Evolutionary conservation across 2,888 invertebrate species (phyloP), one percentile per base, ranked within the genome.

Genomic region (Megalurothrips usitatus): DNA sequence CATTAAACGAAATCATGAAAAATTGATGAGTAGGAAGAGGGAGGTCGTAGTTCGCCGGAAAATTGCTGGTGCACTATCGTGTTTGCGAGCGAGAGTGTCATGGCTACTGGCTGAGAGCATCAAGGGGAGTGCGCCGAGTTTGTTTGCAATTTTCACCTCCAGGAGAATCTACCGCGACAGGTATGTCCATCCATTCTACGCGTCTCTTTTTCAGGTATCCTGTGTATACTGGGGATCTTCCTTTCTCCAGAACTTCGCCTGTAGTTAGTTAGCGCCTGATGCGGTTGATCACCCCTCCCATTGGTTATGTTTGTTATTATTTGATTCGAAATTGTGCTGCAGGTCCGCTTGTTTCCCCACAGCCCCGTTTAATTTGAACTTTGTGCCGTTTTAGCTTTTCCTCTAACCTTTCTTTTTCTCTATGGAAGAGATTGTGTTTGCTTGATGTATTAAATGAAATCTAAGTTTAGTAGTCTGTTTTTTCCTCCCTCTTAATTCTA

Each of bases 241-340:
- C 34, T 43, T 43, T 43, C 34, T 43, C 6, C 34, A 4, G 6
- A 2, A 43, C 34, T 43, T 4, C 2, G 34, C 6, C 3, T 43
- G 6, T 4, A 6, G 6, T 43, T 2, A 4, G 34, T 43, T 43
- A 43, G 34, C 34, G 34, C 34, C 34, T 43, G 34, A 43, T 43
- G 34, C 34, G 34, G 34, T 43, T 43, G 2, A 43, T 43, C 34
- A 43, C 34, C 34, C 34, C n/a, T n/a, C n/a, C 34, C 34, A 4
- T 43, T 23, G 68, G 68, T 75, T 75, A 75, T 75, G 68, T 75
- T 75, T 75, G 23, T 75, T 75, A n/a, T 68, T 68, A 75, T 75
- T 23, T 12, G n/a, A 26, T 75, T 75, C 8, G 26, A 75, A 75
- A 19, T 1, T 14, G 14, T 14, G 6, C 58, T 58, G 58, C 6